A percentile compares a stretch with the other conserved stretches of the same genome.
These are phyloP conservation scores for Melieria crassipennis DNA, from an alignment of 2,888 invertebrate genomes.

Conservation along the genomic window DNA sequence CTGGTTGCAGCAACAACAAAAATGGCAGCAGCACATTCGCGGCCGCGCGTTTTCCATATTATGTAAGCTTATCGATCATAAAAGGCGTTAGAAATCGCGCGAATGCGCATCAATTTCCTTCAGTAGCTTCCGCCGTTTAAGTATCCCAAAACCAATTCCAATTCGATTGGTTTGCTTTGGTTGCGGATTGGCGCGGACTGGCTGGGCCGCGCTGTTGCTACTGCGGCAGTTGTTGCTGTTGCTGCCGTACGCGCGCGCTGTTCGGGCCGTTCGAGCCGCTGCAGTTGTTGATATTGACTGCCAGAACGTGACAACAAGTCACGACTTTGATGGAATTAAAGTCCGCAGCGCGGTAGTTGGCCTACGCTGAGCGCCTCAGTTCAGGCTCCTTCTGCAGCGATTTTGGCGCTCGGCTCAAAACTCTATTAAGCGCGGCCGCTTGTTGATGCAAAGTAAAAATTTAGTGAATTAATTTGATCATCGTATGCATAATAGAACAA, in stretches of 20 bases:
- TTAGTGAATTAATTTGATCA: conserved; percentile 32
- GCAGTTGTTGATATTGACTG: conserved; percentile 46
- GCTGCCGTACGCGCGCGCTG: conserved; percentile 25
- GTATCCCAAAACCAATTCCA: conserved; percentile 40
- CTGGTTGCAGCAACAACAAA: neutral
- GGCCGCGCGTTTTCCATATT: conserved; percentile 23
- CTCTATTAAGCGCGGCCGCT: neutral
- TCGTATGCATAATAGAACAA: neutral
- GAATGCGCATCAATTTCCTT: conserved; percentile 43
- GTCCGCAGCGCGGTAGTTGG: conserved; percentile 1
- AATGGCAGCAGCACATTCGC: neutral
- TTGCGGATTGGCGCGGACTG: conserved; percentile 12
- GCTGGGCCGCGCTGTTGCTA: conserved; percentile 46
- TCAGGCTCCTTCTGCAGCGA: neutral
- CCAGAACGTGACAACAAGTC: conserved; percentile 58
- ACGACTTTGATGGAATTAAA: conserved; percentile 57
- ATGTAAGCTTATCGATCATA: conserved; percentile 48
- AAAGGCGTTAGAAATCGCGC: conserved; percentile 51
- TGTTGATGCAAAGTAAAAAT: conserved; percentile 23
- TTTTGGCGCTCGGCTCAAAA: neutral
- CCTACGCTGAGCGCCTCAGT: conserved; percentile 5
- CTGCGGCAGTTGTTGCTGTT: conserved; percentile 42
- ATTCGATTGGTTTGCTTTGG: conserved; percentile 35
- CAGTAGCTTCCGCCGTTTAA: conserved; percentile 46
- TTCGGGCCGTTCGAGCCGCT: conserved; percentile 5